Evolutionary conservation across 2,113 vertebrate species (phyloP).

Genomic region (Callorhinus ursinus): DNA sequence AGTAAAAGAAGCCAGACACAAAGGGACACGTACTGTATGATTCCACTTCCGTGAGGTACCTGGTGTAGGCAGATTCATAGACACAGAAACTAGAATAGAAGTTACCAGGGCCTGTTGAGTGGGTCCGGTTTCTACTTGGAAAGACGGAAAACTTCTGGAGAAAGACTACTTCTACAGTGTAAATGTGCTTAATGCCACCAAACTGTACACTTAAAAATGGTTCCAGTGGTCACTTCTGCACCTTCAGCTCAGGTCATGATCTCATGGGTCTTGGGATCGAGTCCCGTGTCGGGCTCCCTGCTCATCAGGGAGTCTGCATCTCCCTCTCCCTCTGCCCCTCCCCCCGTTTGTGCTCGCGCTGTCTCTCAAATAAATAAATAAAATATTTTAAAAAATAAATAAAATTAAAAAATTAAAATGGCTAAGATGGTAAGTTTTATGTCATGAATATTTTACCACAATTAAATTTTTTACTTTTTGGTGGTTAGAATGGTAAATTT

Average conservation of each 20-base stretch:
- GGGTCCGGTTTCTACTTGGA: background rate
- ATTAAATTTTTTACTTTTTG: background rate
- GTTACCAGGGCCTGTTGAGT: background rate
- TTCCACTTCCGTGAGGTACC: background rate
- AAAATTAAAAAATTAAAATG: background rate
- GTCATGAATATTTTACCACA: background rate
- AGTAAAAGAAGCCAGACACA: background rate
- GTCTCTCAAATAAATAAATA: background rate
- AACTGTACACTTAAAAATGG: background rate
- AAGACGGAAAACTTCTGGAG: background rate
- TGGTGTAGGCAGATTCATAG: background rate
- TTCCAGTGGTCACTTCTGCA: background rate
- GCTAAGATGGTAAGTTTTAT: background rate
- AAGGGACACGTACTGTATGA: background rate
- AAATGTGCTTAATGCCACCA: background rate
- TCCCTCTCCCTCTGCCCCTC: background rate
- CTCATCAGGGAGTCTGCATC: background rate
- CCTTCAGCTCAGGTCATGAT: background rate
- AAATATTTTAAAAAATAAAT: background rate
- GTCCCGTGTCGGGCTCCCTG: background rate
- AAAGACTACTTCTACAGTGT: too few species aligned
- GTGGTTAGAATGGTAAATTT: background rate
- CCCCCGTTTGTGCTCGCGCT: accelerated
- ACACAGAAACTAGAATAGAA: background rate
- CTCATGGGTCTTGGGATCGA: background rate